phyloP scores from a whole-genome alignment of 2,113 vertebrate genomes.

The Corvus moneduloides region DNA sequence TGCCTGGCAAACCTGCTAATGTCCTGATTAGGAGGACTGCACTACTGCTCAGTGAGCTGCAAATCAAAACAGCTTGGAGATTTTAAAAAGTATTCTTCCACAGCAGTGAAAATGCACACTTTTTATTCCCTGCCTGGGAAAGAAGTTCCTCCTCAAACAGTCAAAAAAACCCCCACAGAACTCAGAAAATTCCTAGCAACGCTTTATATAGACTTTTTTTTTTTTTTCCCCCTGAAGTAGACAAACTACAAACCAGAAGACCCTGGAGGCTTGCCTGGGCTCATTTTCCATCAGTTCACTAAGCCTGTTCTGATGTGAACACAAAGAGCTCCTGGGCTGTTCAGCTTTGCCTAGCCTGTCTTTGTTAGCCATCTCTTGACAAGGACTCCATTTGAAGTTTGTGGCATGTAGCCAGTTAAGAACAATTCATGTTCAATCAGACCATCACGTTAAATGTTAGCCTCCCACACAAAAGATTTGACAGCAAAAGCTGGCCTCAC shows the following conservation, averaged over 20 bases:
- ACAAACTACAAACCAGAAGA: neutral
- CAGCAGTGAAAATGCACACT: neutral
- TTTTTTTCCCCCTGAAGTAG: neutral
- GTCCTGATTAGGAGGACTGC: neutral
- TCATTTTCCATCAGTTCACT: neutral
- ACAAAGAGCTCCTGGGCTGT: neutral
- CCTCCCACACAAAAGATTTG: neutral
- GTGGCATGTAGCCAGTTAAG: neutral
- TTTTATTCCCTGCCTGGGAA: neutral
- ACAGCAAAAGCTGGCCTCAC: neutral
- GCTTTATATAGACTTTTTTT: neutral
- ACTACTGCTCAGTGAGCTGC: neutral
- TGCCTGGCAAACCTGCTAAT: neutral
- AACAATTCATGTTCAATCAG: conserved; percentile 2
- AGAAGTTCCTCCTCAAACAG: neutral
- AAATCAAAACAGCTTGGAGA: neutral
- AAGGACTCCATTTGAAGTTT: neutral
- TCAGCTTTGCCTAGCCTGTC: neutral
- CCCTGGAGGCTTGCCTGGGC: neutral
- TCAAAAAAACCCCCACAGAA: neutral
- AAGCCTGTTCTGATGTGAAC: neutral
- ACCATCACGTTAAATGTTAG: neutral
- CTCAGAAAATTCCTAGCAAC: neutral
- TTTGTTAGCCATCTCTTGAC: neutral
- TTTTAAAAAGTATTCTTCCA: neutral